Base-by-base conservation (phyloP, 64 coral and sea anemone species). In the Dendrophyllia cribrosa region DNA sequence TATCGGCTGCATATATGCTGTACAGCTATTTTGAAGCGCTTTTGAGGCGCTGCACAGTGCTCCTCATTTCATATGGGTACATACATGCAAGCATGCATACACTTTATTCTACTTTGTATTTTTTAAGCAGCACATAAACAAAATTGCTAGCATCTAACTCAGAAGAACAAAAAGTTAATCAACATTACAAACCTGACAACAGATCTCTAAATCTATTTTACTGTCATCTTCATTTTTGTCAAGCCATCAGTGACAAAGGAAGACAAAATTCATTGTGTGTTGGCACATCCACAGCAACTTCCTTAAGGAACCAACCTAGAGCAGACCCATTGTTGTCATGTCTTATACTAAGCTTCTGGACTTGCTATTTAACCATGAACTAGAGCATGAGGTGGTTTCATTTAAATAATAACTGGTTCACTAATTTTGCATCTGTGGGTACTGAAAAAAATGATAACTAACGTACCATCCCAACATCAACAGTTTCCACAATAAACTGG, bases 401-500 rank as follows among this genome's bases (percentile, higher is more conserved):
- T n/a, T n/a, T n/a, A n/a, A n/a, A n/a, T n/a, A n/a, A n/a, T n/a
- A n/a, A n/a, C n/a, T n/a, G n/a, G n/a, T n/a, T n/a, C n/a, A n/a
- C n/a, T n/a, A n/a, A n/a, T n/a, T n/a, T n/a, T n/a, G n/a, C n/a
- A n/a, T n/a, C n/a, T n/a, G n/a, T n/a, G n/a, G n/a, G n/a, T n/a
- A n/a, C n/a, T n/a, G 47, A 5, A 68, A 68, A 67, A 85, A 51
- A 11, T 17, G 11, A 64, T 6, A 43, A n/a, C 44, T 11, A 71
- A 48, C 43, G 9, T 91, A 95, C 93, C 88, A 63, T 91, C 46
- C 93, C 93, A 63, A 95, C 93, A 87, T 95, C 93, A 53, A 97
- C 91, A 91, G 95, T 97, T 74, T 97, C 95, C 82, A 97, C 95
- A 53, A 97, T 97, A 77, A 97, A 97, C 59, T 97, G 94, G 79